Percentiles rank a stretch among this genome's conserved stretches.
Conservation (phyloP, 37 sponge, comb jelly and placozoan species). For the Lycopodina hypogea region DNA sequence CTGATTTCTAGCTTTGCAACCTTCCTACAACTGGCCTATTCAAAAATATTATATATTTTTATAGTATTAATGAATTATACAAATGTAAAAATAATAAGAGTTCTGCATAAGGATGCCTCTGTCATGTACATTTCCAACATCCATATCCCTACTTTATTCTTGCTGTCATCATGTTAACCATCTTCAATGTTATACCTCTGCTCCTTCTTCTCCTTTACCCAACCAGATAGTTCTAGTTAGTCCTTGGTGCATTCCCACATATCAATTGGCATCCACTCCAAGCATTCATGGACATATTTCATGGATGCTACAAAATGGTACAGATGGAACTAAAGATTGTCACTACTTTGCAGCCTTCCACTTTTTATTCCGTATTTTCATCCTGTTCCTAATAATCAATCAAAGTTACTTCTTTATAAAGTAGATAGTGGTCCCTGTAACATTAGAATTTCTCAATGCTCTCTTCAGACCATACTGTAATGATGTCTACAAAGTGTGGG, state of each 20-base stretch:
- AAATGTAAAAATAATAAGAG: no score
- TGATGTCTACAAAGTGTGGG: not conserved
- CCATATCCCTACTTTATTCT: conserved; percentile 2
- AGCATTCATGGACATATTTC: not conserved
- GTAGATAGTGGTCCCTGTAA: not conserved
- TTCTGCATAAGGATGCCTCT: not conserved
- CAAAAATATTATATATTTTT: not conserved
- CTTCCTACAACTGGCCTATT: conserved; percentile 8
- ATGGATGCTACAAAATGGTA: conserved; percentile 35
- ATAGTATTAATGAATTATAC: not conserved
- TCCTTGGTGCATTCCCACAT: not conserved
- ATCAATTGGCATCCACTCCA: not conserved
- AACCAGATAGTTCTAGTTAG: not conserved
- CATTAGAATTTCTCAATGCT: not conserved
- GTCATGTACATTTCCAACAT: not conserved
- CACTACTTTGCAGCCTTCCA: conserved; percentile 21
- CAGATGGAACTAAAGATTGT: conserved; percentile 8
- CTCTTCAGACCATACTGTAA: not conserved
- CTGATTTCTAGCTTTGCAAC: conserved; percentile 9
- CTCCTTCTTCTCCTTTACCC: conserved; percentile 1
- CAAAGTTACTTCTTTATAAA: not conserved
- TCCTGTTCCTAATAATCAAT: not conserved
- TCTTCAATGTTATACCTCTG: not conserved
- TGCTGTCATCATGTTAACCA: not conserved
- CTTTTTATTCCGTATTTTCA: not conserved